Evolutionary conservation across 2,797 vertebrate genomes (phyloP).

Genomic region (Otolemur crassicaudatus): DNA sequence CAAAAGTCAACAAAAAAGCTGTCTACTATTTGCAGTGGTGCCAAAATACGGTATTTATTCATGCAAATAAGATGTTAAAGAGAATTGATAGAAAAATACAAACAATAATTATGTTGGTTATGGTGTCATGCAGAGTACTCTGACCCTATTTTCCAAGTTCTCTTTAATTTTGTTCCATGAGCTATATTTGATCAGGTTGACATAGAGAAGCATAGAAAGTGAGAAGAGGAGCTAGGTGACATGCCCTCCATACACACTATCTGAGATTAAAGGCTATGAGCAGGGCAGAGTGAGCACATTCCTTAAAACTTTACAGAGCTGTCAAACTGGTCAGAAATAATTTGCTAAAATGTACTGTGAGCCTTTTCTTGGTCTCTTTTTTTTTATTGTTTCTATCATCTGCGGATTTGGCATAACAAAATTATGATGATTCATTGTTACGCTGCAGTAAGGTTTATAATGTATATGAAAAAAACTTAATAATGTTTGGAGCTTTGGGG

Average conservation of each 20-base stretch:
- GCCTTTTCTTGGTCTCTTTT: constrained; percentile 48
- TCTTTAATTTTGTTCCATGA: neutral
- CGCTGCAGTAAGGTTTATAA: constrained; percentile 67
- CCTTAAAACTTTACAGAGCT: constrained; percentile 13
- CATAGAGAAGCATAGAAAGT: neutral
- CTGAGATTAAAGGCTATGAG: neutral
- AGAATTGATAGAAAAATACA: neutral
- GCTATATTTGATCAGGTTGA: neutral
- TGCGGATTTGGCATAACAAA: constrained; percentile 65
- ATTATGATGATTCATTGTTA: constrained; percentile 67
- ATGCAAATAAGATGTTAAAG: neutral
- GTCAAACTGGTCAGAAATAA: constrained; percentile 41
- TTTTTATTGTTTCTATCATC: constrained; percentile 77
- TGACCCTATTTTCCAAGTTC: neutral
- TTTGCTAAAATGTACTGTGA: constrained; percentile 16
- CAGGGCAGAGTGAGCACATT: constrained; percentile 1
- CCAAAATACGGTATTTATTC: neutral
- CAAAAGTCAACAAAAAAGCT: neutral
- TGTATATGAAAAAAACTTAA: constrained; percentile 76
- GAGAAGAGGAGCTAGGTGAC: neutral
- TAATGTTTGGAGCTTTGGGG: constrained; percentile 69
- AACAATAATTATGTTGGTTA: neutral
- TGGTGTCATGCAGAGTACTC: neutral
- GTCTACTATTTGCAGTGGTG: neutral
- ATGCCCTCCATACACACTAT: neutral